Conservation (phyloP, 2,113 vertebrate genomes). For the Euleptes europaea region DNA sequence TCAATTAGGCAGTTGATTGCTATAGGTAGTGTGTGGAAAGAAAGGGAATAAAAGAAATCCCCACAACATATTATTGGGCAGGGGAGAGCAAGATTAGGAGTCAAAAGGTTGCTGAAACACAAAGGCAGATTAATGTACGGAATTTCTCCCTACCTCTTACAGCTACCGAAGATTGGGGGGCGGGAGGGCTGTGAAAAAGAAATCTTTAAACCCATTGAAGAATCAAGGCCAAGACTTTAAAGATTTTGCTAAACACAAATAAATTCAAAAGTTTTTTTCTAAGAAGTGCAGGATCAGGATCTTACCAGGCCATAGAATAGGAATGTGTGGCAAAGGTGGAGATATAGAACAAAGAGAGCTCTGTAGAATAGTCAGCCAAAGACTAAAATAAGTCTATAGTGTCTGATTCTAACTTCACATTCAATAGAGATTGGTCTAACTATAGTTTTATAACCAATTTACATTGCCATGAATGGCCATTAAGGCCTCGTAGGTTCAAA, state of each 20-base stretch:
- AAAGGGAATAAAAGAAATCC: slow-evolving; percentile 60
- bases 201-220: slow-evolving; percentile 32
- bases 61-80: slow-evolving; percentile 57
- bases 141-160: slow-evolving; percentile 52
- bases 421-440: slow-evolving; percentile 52
- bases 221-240: slow-evolving; percentile 31
- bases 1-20: slow-evolving; percentile 80
- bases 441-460: slow-evolving; percentile 57
- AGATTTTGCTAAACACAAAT: slow-evolving; percentile 57
- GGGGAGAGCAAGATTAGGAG: slow-evolving; percentile 37
- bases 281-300: slow-evolving; percentile 66
- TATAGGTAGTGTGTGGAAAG: slow-evolving; percentile 80
- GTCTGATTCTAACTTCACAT: slow-evolving; percentile 61
- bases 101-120: slow-evolving; percentile 43
- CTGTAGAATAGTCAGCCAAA: slow-evolving; percentile 47
- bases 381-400: slow-evolving; percentile 51
- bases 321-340: slow-evolving; percentile 43
- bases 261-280: slow-evolving; percentile 49
- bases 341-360: slow-evolving; percentile 33
- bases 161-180: slow-evolving; percentile 54
- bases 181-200: slow-evolving; percentile 26
- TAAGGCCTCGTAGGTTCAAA: slow-evolving; percentile 52
- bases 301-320: slow-evolving; percentile 55
- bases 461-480: slow-evolving; percentile 54
- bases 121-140: slow-evolving; percentile 51